Base-by-base conservation (phyloP, 2,113 vertebrate species). In the Melanostigma gelatinosum region DNA sequence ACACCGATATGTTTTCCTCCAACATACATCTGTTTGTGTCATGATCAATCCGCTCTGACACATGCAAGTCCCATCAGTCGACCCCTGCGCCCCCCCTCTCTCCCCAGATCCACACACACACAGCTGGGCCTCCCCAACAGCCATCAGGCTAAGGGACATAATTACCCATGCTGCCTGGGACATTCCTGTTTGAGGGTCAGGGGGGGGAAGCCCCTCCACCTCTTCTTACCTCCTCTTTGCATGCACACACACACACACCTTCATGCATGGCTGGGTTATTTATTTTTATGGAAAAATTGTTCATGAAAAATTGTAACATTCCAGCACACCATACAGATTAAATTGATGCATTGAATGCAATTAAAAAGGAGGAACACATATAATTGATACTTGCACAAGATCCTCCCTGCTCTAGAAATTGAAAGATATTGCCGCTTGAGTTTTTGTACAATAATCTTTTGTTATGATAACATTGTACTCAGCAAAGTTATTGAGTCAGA, bases 151-250 rank as follows among this genome's bases (percentile, higher is more conserved):
- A 72, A 77, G 84, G 89, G 80, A 89, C 91, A 86, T 89, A 93
- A 92, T 95, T 94, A 93, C 91, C 93, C 93, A 89, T 89, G 83
- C 92, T 92, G 93, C 84, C 92, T 87, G 90, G 89, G 93, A 92
- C 93, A 91, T 93, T 91, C 90, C 93, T 89, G 93, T 92, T 90
- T 91, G 93, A 94, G 94, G 96, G 95, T 95, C 93, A 94, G 82
- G 93, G 92, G 63, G 36, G 91, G 90, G 15, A 93, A 60, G 64
- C 66, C 92, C 89, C 94, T 91, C 82, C 63, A 65, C 54, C 65
- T 70, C 38, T 58, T 24, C 32, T 50, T 57, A 67, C 46, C 7
- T 74, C 40, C 42, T 20, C 29, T 72, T 61, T 67, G 8, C 89
- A 90, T 83, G 6, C 22, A 67, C 24, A 50, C 42, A 50, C 60